Percentiles rank a stretch among this genome's conserved stretches.
These are phyloP conservation scores for Actinia tenebrosa DNA, from an alignment of 64 coral and sea anemone genomes.

Conservation along the genomic window DNA sequence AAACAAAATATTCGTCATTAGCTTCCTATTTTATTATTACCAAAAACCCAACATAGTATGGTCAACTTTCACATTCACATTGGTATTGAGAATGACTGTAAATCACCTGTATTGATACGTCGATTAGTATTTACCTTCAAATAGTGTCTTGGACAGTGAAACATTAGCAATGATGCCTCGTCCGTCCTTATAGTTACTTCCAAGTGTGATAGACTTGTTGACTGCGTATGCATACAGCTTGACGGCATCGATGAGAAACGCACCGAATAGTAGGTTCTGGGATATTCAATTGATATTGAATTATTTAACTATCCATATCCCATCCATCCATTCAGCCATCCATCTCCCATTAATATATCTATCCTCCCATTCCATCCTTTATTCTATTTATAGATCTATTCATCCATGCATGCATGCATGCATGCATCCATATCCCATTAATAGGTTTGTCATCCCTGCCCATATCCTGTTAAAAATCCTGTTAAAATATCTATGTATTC, in stretches of 20 bases:
- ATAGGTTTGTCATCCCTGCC: background rate
- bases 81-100: background rate
- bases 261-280: slow-evolving; percentile 60
- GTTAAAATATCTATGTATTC: too few relatives aligned
- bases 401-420: too few relatives aligned
- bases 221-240: slow-evolving; percentile 55
- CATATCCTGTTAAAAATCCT: too few relatives aligned
- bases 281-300: background rate
- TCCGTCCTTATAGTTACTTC: slow-evolving; percentile 50
- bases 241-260: slow-evolving; percentile 73
- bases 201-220: slow-evolving; percentile 40
- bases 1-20: background rate
- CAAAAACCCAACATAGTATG: too few relatives aligned
- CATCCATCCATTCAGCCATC: background rate
- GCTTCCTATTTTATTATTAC: too few relatives aligned
- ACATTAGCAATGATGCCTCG: slow-evolving; percentile 29
- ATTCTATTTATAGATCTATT: too few relatives aligned
- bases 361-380: too few relatives aligned
- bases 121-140: slow-evolving; percentile 32
- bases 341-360: too few relatives aligned
- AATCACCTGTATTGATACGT: background rate
- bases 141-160: slow-evolving; percentile 24
- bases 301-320: background rate
- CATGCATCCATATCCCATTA: background rate
- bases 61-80: too few relatives aligned